These are phyloP conservation scores for Daphoenositta chrysoptera DNA, from an alignment of 2,113 vertebrate genomes.

Conservation along the genomic window DNA sequence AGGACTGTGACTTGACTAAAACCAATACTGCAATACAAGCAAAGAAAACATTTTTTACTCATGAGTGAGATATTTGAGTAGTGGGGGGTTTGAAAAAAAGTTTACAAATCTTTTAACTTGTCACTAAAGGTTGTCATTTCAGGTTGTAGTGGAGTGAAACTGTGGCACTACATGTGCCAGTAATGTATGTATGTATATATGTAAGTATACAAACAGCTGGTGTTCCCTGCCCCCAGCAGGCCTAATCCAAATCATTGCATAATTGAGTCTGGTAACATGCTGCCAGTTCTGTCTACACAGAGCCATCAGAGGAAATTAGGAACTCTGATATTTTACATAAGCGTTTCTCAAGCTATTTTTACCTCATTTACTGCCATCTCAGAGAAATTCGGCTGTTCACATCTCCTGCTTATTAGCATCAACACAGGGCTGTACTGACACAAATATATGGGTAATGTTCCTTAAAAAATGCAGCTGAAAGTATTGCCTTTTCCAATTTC, in stretches of 20 bases:
- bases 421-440: not conserved
- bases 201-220: not conserved
- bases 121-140: not conserved
- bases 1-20: not conserved
- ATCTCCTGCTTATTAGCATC: not conserved
- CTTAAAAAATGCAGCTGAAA: not conserved
- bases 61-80: not conserved
- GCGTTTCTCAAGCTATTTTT: conserved; percentile 6
- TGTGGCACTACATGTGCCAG: not conserved
- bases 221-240: not conserved
- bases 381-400: not conserved
- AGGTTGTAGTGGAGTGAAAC: not conserved
- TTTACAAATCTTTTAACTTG: not conserved
- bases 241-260: not conserved
- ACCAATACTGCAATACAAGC: not conserved
- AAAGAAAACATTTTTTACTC: not conserved
- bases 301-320: not conserved
- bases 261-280: not conserved
- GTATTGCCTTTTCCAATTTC: not conserved
- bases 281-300: not conserved
- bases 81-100: rapidly evolving
- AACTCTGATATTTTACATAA: not conserved
- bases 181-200: rapidly evolving
- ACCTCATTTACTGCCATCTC: not conserved
- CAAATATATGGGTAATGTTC: not conserved